phyloP scores from a whole-genome alignment of 1,140 invertebrate genomes.

The Eupeodes corollae region DNA sequence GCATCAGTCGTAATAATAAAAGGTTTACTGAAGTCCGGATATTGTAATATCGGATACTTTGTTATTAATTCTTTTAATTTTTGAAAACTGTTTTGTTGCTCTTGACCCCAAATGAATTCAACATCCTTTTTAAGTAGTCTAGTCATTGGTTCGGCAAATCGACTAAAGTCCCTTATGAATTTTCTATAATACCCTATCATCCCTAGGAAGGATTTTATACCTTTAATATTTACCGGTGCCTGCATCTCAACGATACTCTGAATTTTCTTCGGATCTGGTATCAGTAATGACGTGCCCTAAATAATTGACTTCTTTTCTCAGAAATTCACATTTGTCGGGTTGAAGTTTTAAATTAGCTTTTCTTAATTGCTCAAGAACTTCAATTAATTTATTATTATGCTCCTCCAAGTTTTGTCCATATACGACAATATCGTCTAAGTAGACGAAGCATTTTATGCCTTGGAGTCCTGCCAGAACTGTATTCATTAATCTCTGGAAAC shows the following conservation, averaged over 20 bases:
- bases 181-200: too few relatives aligned
- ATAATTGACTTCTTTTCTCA: slow-evolving; percentile 17
- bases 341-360: slow-evolving; percentile 10
- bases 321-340: too few relatives aligned
- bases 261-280: slow-evolving; percentile 14
- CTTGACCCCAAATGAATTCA: slow-evolving; percentile 15
- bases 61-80: too few relatives aligned
- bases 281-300: slow-evolving; percentile 21
- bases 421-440: slow-evolving; percentile 39
- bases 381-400: too few relatives aligned
- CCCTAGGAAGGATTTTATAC: slow-evolving; percentile 39
- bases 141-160: slow-evolving; percentile 28
- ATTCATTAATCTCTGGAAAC: slow-evolving; percentile 39
- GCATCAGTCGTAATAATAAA: slow-evolving; percentile 37
- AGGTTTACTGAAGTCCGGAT: slow-evolving; percentile 27
- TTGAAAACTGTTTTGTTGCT: slow-evolving; percentile 21
- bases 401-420: slow-evolving; percentile 25
- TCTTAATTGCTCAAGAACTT: slow-evolving; percentile 21
- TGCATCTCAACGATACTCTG: slow-evolving; percentile 15
- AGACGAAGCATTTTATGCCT: slow-evolving; percentile 26
- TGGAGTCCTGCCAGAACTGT: slow-evolving; percentile 23
- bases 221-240: slow-evolving; percentile 17
- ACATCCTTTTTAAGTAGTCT: slow-evolving; percentile 28
- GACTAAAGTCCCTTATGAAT: slow-evolving; percentile 22
- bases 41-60: slow-evolving; percentile 29